phyloP scores from a whole-genome alignment of 2,888 invertebrate genomes.

The Melanargia galathea region DNA sequence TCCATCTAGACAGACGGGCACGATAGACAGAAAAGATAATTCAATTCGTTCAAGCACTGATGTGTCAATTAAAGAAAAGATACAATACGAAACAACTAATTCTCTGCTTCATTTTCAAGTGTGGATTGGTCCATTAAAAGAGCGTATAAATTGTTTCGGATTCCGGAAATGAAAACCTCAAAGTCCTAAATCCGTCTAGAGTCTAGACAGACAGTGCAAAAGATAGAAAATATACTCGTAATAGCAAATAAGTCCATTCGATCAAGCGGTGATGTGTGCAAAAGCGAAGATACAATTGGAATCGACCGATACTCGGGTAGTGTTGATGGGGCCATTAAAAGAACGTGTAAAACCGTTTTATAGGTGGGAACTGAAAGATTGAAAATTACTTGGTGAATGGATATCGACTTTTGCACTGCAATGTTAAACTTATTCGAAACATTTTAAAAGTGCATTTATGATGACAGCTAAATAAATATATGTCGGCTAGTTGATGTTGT shows the following conservation, averaged over 20 bases:
- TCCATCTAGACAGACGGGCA: too few species aligned
- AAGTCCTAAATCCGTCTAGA: slow-evolving; percentile 14
- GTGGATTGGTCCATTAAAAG: slow-evolving; percentile 17
- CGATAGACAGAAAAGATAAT: slow-evolving; percentile 7
- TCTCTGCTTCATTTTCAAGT: not conserved
- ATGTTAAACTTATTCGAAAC: not conserved
- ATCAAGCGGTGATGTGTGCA: slow-evolving; percentile 10
- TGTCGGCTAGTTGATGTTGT: too few species aligned
- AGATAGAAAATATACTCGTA: slow-evolving; percentile 12
- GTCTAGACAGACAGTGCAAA: slow-evolving; percentile 15
- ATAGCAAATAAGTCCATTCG: slow-evolving; percentile 19
- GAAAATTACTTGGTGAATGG: not conserved
- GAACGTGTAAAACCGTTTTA: not conserved
- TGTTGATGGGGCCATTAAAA: slow-evolving; percentile 3
- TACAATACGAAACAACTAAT: slow-evolving; percentile 7
- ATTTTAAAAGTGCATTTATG: not conserved
- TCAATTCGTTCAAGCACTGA: not conserved
- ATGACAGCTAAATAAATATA: not conserved
- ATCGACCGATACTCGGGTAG: not conserved
- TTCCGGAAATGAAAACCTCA: slow-evolving; percentile 1
- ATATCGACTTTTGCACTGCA: not conserved
- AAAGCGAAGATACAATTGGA: slow-evolving; percentile 15
- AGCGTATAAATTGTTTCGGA: slow-evolving; percentile 15
- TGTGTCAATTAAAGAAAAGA: slow-evolving; percentile 6
- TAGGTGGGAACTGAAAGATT: not conserved